A percentile compares a stretch with the other conserved stretches of the same genome.
These are phyloP conservation scores for Strigops habroptila DNA, from an alignment of 2,113 vertebrate genomes.

Conservation along the genomic window DNA sequence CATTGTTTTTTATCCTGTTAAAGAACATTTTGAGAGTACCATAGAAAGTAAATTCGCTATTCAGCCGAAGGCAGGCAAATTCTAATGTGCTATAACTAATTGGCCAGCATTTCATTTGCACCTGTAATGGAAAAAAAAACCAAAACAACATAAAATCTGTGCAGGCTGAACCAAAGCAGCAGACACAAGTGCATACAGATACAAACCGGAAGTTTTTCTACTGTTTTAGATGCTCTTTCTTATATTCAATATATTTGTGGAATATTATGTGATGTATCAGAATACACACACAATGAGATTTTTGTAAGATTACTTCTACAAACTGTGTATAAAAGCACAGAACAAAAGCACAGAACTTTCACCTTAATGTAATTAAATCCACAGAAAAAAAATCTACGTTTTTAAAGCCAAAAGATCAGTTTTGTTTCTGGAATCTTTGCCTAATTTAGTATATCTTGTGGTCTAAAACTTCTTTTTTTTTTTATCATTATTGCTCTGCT, in stretches of 20 bases:
- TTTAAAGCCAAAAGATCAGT: neutral
- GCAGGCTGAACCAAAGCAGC: neutral
- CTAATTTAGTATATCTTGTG: neutral
- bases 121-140: neutral
- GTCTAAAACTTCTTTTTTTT: neutral
- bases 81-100: rapidly evolving
- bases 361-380: neutral
- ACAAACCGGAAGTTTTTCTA: neutral
- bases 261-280: too few relatives aligned
- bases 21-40: neutral
- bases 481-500: neutral
- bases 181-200: neutral
- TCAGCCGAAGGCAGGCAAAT: neutral
- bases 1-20: neutral
- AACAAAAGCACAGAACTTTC: neutral
- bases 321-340: neutral
- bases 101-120: neutral
- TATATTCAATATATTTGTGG: rapidly evolving
- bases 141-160: neutral
- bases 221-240: neutral
- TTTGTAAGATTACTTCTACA: neutral
- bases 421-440: neutral
- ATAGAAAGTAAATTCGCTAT: neutral
- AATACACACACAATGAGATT: rapidly evolving
- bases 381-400: neutral